Conservation (phyloP, 1,140 invertebrate species). For the Dreissena rostriformis region DNA sequence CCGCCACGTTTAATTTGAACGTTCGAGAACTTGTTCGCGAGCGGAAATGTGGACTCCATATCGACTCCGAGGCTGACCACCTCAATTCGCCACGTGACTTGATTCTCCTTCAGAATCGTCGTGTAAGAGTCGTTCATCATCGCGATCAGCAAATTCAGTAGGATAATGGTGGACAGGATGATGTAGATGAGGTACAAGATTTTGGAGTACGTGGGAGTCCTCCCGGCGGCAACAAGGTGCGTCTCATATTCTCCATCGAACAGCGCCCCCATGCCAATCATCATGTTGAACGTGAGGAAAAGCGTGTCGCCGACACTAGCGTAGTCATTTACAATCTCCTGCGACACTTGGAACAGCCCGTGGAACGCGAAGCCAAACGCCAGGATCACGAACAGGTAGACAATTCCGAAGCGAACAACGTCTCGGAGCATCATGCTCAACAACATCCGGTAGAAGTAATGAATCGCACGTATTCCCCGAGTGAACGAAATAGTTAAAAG, state of each 20-base stretch:
- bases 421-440: constrained; percentile 75
- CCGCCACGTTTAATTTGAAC: constrained; percentile 17
- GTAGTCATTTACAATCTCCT: constrained; percentile 56
- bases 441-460: constrained; percentile 77
- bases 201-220: constrained; percentile 57
- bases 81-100: constrained; percentile 72
- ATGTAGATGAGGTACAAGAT: constrained; percentile 74
- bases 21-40: constrained; percentile 17
- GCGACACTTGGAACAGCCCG: constrained; percentile 67
- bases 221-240: constrained; percentile 59
- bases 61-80: constrained; percentile 72
- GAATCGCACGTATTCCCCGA: constrained; percentile 72
- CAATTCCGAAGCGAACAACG: constrained; percentile 72
- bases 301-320: constrained; percentile 62
- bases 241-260: constrained; percentile 61
- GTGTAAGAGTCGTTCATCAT: constrained; percentile 80
- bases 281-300: constrained; percentile 72
- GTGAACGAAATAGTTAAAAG: constrained; percentile 73
- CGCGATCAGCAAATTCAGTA: constrained; percentile 77
- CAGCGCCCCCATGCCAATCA: constrained; percentile 75
- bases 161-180: constrained; percentile 71
- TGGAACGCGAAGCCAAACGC: constrained; percentile 76
- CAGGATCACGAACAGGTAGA: constrained; percentile 76
- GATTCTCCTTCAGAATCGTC: constrained; percentile 60
- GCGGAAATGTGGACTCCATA: constrained; percentile 68